Evolutionary conservation across 2,888 invertebrate species (phyloP), one percentile per base, ranked within the genome.

Genomic region (Gasteruption jaculator): DNA sequence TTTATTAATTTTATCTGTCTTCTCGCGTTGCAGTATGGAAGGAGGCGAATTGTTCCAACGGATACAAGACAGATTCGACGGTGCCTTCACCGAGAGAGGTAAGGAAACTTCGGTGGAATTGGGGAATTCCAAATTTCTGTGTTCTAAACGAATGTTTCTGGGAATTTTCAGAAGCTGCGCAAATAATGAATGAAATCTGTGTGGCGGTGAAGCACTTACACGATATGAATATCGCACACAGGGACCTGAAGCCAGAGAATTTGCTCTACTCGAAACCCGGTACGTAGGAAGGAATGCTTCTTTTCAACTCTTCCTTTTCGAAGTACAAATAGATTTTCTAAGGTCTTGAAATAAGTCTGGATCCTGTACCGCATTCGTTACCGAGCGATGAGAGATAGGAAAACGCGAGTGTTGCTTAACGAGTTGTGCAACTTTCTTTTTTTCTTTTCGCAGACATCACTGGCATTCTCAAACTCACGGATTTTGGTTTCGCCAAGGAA

Each of bases 401-500:
- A 15, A 30, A 30, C 30, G 10, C 22, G 18, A 38, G 32, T 14
- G 29, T 30, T 30, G 38, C 14, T 30, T 5, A 29, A 30, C 19
- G 19, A n/a, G 12, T 16, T 14, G 14, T 25, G 8, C n/a, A 43
- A 22, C 41, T 26, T 24, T 38, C 12, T 25, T 43, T 45, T 16
- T 39, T 44, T 38, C 38, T 29, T 36, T 49, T 62, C 61, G 34
- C 52, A 73, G 75, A 71, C 52, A 78, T 78, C 11, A 78, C 79
- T 62, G 94, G 89, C n/a, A 77, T 86, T 44, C 78, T 99, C 47
- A 99, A 99, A 72, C 74, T 99, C 60, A 99, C 97, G 2, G 99
- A 99, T 75, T 99, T 99, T 73, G 99, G 99, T 6, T 99, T 99
- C 75, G 97, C 99, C 10, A 99, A 99, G 71, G 93, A 94, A 72